Evolutionary conservation across 2,113 vertebrate species (phyloP).

Genomic region (Phocoena sinus): DNA sequence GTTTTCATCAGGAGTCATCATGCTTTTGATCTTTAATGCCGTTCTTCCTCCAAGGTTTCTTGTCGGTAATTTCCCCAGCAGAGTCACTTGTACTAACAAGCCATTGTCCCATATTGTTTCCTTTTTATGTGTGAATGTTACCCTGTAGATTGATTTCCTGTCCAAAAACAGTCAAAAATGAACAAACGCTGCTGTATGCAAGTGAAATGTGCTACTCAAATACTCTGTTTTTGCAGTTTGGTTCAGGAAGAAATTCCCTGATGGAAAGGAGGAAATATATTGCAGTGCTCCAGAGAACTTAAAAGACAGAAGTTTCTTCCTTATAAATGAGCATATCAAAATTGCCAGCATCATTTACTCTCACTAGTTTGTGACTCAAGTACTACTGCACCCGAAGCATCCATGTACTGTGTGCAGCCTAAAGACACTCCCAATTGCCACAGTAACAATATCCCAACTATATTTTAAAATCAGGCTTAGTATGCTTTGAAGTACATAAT

Average conservation of each 20-base stretch:
- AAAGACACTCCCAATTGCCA: constrained; percentile 42
- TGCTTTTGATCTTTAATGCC: constrained; percentile 77
- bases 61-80: constrained; percentile 71
- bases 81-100: constrained; percentile 74
- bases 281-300: constrained; percentile 43
- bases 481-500: constrained; percentile 71
- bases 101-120: constrained; percentile 71
- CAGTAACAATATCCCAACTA: constrained; percentile 56
- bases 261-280: constrained; percentile 49
- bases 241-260: constrained; percentile 28
- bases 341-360: constrained; percentile 35
- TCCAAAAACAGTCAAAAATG: constrained; percentile 70
- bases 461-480: constrained; percentile 67
- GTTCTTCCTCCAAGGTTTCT: constrained; percentile 67
- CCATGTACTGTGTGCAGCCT: not conserved
- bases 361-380: not conserved
- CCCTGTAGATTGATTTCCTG: constrained; percentile 72
- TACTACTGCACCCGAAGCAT: constrained; percentile 23
- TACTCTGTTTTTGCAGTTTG: constrained; percentile 44
- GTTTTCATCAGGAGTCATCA: constrained; percentile 80
- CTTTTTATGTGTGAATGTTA: constrained; percentile 54
- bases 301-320: constrained; percentile 45
- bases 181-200: constrained; percentile 50
- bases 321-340: constrained; percentile 56
- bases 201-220: constrained; percentile 36